Percentiles rank a stretch among this genome's conserved stretches.
Conservation (phyloP, 2,797 vertebrate species). For the Enteromius viviparus region DNA sequence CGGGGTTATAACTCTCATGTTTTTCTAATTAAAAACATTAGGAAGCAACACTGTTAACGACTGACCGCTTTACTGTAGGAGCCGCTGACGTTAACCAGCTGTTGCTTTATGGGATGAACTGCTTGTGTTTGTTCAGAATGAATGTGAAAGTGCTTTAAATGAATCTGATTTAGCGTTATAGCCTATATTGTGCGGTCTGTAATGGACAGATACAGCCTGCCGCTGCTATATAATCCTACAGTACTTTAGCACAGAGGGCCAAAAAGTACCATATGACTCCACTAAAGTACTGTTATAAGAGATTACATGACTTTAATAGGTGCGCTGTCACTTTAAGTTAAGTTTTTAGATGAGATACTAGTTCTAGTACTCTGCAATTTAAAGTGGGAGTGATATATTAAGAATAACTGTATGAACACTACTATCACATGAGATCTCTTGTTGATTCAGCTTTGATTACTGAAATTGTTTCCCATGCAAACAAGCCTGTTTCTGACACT, state of each 20-base stretch:
- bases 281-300: too few relatives aligned
- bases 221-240: neutral
- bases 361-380: too few relatives aligned
- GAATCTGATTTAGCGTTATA: neutral
- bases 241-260: neutral
- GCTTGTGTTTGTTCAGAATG: neutral
- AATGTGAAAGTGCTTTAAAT: neutral
- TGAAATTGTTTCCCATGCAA: too few relatives aligned
- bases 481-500: too few relatives aligned
- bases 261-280: too few relatives aligned
- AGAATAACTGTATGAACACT: too few relatives aligned
- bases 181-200: neutral
- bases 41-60: constrained; percentile 21
- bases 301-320: too few relatives aligned
- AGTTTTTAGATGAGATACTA: too few relatives aligned
- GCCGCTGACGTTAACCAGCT: constrained; percentile 35
- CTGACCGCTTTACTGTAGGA: constrained; percentile 23
- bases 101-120: neutral
- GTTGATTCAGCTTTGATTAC: too few relatives aligned
- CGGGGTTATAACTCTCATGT: constrained; percentile 5
- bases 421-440: too few relatives aligned
- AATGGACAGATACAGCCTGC: neutral
- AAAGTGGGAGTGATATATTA: too few relatives aligned
- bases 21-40: constrained; percentile 40
- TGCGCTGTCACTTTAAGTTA: too few relatives aligned